Conservation (phyloP, 2,113 vertebrate species). For the Engystomops pustulosus region DNA sequence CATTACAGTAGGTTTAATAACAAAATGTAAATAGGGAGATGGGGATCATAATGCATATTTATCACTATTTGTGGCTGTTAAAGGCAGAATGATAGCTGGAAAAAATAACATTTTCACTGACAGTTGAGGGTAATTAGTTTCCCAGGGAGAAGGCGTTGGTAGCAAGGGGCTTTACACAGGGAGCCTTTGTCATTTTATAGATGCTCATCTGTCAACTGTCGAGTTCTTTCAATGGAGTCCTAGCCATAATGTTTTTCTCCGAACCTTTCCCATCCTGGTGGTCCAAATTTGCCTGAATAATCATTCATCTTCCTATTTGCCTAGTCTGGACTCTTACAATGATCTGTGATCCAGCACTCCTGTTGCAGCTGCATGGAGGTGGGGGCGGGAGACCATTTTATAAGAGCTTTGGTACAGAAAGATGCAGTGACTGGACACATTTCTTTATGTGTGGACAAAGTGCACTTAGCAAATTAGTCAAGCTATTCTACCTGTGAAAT, state of each 20-base stretch:
- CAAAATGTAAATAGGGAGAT: conserved; percentile 42
- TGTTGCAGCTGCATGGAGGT: conserved; percentile 68
- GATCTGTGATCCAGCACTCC: conserved; percentile 66
- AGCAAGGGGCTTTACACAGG: conserved; percentile 73
- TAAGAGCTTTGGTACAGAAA: conserved; percentile 45
- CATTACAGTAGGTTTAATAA: conserved; percentile 25
- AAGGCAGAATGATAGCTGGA: conserved; percentile 71
- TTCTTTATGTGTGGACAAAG: conserved; percentile 44
- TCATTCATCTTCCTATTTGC: conserved; percentile 78
- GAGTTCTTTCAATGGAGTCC: conserved; percentile 78
- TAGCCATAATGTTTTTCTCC: conserved; percentile 77
- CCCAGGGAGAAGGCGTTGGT: conserved; percentile 77
- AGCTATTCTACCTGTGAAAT: conserved; percentile 40
- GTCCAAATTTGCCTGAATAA: conserved; percentile 76
- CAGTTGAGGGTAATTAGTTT: conserved; percentile 77
- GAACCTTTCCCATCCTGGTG: conserved; percentile 80
- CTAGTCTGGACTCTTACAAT: conserved; percentile 74
- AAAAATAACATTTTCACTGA: conserved; percentile 80
- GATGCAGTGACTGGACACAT: not conserved
- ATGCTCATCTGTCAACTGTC: conserved; percentile 87
- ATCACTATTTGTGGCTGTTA: conserved; percentile 63
- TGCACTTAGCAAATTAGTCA: conserved; percentile 24
- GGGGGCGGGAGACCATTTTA: conserved; percentile 9
- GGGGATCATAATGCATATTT: conserved; percentile 48
- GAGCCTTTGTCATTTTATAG: conserved; percentile 82